These are phyloP conservation scores for Sebastes iracundus DNA, from an alignment of 2,797 vertebrate species.

Conservation along the genomic window DNA sequence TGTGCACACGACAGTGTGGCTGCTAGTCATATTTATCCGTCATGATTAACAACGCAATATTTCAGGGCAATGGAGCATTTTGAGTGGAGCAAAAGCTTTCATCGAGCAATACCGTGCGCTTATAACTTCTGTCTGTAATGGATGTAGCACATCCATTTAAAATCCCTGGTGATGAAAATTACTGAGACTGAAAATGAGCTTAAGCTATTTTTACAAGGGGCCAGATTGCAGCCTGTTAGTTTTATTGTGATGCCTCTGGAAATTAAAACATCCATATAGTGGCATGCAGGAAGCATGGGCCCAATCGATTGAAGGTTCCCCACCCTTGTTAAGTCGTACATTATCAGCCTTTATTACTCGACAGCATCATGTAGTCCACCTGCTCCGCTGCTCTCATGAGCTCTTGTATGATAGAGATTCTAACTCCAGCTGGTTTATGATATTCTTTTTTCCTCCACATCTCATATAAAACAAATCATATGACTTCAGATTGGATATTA, in stretches of 20 bases:
- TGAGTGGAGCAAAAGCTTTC: slow-evolving; percentile 44
- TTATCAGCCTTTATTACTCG: slow-evolving; percentile 28
- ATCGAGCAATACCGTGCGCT: slow-evolving; percentile 10
- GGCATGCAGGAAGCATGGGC: slow-evolving; percentile 13
- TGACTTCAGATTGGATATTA: slow-evolving; percentile 25
- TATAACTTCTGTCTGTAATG: slow-evolving; percentile 46
- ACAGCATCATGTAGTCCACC: slow-evolving; percentile 33
- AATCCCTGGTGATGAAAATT: slow-evolving; percentile 63
- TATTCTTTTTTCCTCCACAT: slow-evolving; percentile 16
- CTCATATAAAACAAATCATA: slow-evolving; percentile 52
- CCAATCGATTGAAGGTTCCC: slow-evolving; percentile 43
- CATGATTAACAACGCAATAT: slow-evolving; percentile 61
- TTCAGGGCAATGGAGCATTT: slow-evolving; percentile 47
- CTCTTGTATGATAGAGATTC: background rate
- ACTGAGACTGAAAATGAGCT: slow-evolving; percentile 69
- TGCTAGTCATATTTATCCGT: slow-evolving; percentile 50
- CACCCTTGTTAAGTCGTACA: slow-evolving; percentile 34
- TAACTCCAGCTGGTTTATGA: slow-evolving; percentile 22
- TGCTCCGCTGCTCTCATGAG: slow-evolving; percentile 33
- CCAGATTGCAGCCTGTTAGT: slow-evolving; percentile 30
- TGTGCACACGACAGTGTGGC: slow-evolving; percentile 1
- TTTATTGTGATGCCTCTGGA: slow-evolving; percentile 54
- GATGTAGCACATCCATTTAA: slow-evolving; percentile 62
- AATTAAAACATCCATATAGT: slow-evolving; percentile 57
- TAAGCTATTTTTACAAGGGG: slow-evolving; percentile 61